A percentile compares a stretch with the other conserved stretches of the same genome.
Evolutionary conservation across 2,888 invertebrate species (phyloP).

Genomic region (Globia sparganii): DNA sequence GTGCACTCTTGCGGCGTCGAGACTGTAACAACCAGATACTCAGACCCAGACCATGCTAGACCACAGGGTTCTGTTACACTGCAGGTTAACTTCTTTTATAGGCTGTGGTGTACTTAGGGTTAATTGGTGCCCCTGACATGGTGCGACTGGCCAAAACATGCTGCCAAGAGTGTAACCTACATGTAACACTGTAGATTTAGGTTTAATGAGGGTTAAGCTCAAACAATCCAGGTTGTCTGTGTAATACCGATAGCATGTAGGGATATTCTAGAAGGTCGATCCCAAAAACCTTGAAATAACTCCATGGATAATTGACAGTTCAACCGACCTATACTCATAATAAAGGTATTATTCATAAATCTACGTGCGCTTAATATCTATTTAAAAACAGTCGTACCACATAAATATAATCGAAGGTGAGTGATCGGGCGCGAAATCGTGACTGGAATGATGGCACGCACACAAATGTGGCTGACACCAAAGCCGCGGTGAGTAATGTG

Average conservation of each 20-base stretch:
- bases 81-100: slow-evolving; percentile 72
- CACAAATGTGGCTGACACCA: slow-evolving; percentile 27
- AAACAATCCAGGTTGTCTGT: neutral
- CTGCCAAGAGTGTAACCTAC: neutral
- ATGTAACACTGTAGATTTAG: neutral
- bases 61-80: slow-evolving; percentile 81
- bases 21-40: slow-evolving; percentile 77
- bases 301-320: neutral
- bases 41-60: no score
- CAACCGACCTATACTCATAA: neutral
- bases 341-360: slow-evolving; percentile 17
- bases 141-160: neutral
- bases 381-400: slow-evolving; percentile 21
- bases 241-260: neutral
- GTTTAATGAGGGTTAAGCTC: neutral
- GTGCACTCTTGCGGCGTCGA: slow-evolving; percentile 95
- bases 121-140: neutral
- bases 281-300: neutral
- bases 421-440: slow-evolving; percentile 32
- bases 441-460: slow-evolving; percentile 23
- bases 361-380: slow-evolving; percentile 15
- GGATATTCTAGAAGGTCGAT: neutral
- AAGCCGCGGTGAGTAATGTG: slow-evolving; percentile 25
- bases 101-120: neutral
- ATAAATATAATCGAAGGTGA: slow-evolving; percentile 29